Conservation (phyloP, 2,113 vertebrate genomes). For the Vidua macroura region DNA sequence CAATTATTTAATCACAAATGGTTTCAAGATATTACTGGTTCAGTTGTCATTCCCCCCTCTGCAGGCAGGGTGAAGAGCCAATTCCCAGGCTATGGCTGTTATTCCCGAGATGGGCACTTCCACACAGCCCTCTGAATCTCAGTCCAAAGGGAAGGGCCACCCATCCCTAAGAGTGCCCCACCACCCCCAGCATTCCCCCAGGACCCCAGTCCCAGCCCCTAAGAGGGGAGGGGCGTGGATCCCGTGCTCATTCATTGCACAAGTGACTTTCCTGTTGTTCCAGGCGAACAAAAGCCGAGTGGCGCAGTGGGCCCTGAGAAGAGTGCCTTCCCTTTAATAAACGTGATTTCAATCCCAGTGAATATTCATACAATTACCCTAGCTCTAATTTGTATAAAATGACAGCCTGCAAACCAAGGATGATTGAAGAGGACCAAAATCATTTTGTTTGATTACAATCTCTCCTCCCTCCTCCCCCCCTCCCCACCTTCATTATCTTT, state of each 20-base stretch:
- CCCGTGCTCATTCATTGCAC: not conserved
- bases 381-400: constrained; percentile 80
- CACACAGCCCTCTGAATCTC: not conserved
- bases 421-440: constrained; percentile 73
- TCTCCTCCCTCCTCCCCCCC: constrained; percentile 14
- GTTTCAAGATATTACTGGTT: constrained; percentile 47
- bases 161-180: not conserved
- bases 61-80: not conserved
- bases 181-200: not conserved
- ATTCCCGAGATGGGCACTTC: not conserved
- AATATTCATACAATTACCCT: constrained; percentile 82
- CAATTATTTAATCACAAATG: constrained; percentile 63
- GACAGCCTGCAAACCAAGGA: constrained; percentile 72
- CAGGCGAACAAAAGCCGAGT: constrained; percentile 65
- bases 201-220: not conserved
- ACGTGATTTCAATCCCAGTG: constrained; percentile 76
- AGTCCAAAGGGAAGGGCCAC: not conserved
- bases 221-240: not conserved
- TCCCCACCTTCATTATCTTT: constrained; percentile 75
- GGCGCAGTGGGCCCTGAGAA: constrained; percentile 49
- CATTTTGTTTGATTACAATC: constrained; percentile 79
- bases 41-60: not conserved
- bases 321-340: constrained; percentile 71
- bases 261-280: constrained; percentile 55
- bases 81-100: constrained; percentile 35